Conservation (phyloP, 2,888 invertebrate genomes). For the Drosophila fulvimacula region DNA sequence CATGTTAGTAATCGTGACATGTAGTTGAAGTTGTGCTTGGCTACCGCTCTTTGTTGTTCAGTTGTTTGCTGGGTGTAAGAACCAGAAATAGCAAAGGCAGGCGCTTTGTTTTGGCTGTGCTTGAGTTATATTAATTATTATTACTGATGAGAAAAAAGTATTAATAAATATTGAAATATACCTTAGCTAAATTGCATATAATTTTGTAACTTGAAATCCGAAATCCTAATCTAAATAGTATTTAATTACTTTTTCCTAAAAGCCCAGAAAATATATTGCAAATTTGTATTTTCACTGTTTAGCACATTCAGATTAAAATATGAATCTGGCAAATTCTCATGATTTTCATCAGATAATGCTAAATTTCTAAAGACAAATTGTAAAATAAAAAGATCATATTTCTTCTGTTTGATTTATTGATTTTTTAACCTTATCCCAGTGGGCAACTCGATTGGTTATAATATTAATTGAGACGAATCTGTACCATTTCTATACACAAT, state of each 20-base stretch:
- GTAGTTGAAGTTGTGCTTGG: slow-evolving; percentile 50
- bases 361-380: no score
- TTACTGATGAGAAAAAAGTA: no score
- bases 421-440: neutral
- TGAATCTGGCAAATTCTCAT: neutral
- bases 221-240: no score
- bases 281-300: no score
- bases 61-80: slow-evolving; percentile 27
- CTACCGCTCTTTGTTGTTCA: slow-evolving; percentile 19
- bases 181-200: neutral
- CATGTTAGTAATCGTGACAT: slow-evolving; percentile 54
- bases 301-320: no score
- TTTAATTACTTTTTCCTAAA: no score
- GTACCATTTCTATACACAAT: no score
- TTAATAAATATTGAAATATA: no score
- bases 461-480: neutral
- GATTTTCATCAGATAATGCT: no score
- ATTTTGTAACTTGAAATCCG: neutral
- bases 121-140: neutral
- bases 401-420: neutral
- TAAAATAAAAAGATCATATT: no score
- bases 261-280: no score
- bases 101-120: neutral
- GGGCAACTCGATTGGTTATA: neutral
- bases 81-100: slow-evolving; percentile 23